phyloP scores from a whole-genome alignment of 2,113 vertebrate genomes.

The Triplophysa tibetana region DNA sequence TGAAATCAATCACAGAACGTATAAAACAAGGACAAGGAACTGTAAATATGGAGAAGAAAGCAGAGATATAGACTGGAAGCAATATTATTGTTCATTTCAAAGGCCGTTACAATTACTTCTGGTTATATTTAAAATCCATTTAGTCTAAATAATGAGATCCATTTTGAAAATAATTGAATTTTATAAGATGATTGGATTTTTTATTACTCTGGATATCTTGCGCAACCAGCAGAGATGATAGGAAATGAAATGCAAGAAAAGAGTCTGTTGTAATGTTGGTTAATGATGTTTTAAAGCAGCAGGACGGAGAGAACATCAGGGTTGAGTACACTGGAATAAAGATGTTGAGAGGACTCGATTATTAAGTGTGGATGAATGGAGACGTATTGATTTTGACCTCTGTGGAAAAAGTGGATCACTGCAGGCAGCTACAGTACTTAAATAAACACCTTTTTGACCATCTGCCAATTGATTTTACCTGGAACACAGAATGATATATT shows the following conservation, averaged over 20 bases:
- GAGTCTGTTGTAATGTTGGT: background rate
- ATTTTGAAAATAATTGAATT: slow-evolving; percentile 43
- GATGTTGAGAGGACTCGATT: slow-evolving; percentile 2
- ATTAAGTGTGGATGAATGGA: slow-evolving; percentile 6
- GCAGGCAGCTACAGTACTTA: slow-evolving; percentile 54
- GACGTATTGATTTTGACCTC: slow-evolving; percentile 26
- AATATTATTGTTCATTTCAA: slow-evolving; percentile 2
- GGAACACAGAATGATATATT: background rate
- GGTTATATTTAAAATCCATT: background rate
- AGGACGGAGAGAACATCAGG: background rate
- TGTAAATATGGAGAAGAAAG: slow-evolving; percentile 7
- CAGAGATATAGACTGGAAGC: background rate
- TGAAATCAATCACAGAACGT: slow-evolving; percentile 32
- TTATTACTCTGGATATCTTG: slow-evolving; percentile 34
- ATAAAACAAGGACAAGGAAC: slow-evolving; percentile 49
- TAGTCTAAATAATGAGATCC: slow-evolving; percentile 49
- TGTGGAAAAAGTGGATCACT: background rate
- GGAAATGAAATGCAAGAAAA: background rate
- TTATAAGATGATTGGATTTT: slow-evolving; percentile 39
- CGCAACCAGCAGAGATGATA: background rate
- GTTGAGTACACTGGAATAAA: background rate
- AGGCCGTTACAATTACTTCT: slow-evolving; percentile 15
- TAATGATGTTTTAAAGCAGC: background rate
- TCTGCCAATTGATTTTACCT: background rate
- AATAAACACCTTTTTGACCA: slow-evolving; percentile 8